Evolutionary conservation across 2,888 invertebrate genomes (phyloP).

Genomic region (Perithous albicinctus): DNA sequence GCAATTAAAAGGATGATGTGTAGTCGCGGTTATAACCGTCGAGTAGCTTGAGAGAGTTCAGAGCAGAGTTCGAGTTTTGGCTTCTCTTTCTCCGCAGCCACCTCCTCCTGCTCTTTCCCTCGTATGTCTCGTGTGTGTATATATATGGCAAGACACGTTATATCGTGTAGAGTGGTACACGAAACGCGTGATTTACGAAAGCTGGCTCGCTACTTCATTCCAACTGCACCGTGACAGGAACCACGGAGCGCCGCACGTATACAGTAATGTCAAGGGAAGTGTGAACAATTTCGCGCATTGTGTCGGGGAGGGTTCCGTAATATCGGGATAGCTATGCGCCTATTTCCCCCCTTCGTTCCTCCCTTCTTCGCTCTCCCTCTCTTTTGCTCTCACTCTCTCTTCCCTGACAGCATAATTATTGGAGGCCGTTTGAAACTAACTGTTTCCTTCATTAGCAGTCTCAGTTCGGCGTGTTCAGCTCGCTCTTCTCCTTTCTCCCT

Average conservation of each 20-base stretch:
- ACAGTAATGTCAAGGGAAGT: conserved; percentile 82
- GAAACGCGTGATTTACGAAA: conserved; percentile 50
- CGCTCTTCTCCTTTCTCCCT: conserved; percentile 68
- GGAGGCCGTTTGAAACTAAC: conserved; percentile 85
- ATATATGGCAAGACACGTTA: no score
- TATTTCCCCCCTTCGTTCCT: conserved; percentile 2
- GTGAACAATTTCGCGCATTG: conserved; percentile 85
- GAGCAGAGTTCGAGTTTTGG: conserved; percentile 37
- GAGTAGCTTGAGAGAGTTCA: conserved; percentile 1
- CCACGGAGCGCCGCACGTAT: conserved; percentile 77
- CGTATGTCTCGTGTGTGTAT: not conserved
- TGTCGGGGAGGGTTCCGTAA: conserved; percentile 66
- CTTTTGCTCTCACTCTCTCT: no score
- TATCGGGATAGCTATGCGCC: conserved; percentile 60
- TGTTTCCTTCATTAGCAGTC: conserved; percentile 85
- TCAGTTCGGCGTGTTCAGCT: conserved; percentile 78
- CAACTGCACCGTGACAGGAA: conserved; percentile 60
- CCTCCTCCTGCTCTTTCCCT: not conserved
- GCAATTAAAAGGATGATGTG: conserved; percentile 18
- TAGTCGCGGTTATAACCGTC: not conserved
- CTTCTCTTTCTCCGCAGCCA: not conserved
- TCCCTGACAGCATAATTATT: conserved; percentile 82
- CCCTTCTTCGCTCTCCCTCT: no score
- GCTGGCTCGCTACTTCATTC: not conserved
- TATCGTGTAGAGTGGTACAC: conserved; percentile 22